Evolutionary conservation across 2,888 invertebrate species (phyloP).

Genomic region (Platypus cylindrus): DNA sequence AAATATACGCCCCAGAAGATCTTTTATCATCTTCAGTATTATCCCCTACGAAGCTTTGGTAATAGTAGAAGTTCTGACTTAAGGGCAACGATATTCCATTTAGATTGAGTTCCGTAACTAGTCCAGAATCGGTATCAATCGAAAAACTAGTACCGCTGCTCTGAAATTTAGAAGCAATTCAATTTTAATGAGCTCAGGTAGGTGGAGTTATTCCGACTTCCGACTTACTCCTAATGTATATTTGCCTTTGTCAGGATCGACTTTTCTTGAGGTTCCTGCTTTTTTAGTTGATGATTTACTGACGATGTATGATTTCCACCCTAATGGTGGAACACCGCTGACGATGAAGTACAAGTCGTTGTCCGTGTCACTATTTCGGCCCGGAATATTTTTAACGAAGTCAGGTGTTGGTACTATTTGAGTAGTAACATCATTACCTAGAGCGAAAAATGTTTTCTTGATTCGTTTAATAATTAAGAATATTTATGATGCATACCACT

Average conservation of each 20-base stretch:
- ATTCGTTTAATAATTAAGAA: neutral
- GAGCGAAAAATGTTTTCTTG: conserved; percentile 12
- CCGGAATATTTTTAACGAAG: conserved; percentile 43
- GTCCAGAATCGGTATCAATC: too few species aligned
- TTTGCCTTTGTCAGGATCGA: too few species aligned
- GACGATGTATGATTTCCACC: conserved; percentile 55
- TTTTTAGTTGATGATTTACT: too few species aligned
- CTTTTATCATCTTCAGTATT: conserved; percentile 3
- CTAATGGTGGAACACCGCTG: conserved; percentile 49
- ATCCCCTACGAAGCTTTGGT: conserved; percentile 43
- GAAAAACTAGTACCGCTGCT: too few species aligned
- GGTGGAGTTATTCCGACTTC: too few species aligned
- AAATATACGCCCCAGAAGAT: conserved; percentile 1
- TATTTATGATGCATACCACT: conserved; percentile 45
- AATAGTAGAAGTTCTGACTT: conserved; percentile 59
- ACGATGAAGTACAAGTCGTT: conserved; percentile 62
- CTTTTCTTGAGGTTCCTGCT: too few species aligned
- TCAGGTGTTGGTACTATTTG: conserved; percentile 51
- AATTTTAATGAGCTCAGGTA: too few species aligned
- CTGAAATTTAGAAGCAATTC: too few species aligned
- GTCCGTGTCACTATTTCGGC: conserved; percentile 47
- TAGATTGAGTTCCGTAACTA: too few species aligned
- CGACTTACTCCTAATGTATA: too few species aligned
- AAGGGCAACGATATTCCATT: conserved; percentile 34
- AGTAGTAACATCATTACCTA: conserved; percentile 43